Percentiles rank a stretch among this genome's conserved stretches.
These are phyloP conservation scores for Margarornis squamiger DNA, from an alignment of 2,797 vertebrate species.

Conservation along the genomic window DNA sequence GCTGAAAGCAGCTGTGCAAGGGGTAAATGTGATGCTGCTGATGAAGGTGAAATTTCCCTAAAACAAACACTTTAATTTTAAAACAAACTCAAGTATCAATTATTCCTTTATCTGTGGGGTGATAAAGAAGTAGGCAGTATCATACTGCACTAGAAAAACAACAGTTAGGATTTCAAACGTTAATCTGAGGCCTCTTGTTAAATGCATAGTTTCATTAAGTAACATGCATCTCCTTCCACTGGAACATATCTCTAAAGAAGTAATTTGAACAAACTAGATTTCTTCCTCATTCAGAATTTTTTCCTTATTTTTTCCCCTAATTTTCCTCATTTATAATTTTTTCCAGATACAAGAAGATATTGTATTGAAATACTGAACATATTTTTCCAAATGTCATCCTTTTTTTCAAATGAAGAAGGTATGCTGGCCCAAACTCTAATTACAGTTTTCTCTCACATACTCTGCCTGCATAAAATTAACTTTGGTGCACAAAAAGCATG, in stretches of 20 bases:
- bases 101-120: background rate
- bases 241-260: background rate
- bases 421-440: background rate
- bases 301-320: accelerated
- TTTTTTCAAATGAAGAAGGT: background rate
- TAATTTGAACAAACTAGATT: background rate
- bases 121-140: background rate
- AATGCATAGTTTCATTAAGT: background rate
- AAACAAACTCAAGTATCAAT: background rate
- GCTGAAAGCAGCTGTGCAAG: background rate
- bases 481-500: background rate
- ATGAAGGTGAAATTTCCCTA: background rate
- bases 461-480: background rate
- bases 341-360: background rate
- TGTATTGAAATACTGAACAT: background rate
- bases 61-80: background rate
- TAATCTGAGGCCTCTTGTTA: background rate
- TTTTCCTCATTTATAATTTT: background rate
- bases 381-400: background rate
- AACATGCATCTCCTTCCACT: background rate
- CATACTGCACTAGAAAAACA: background rate
- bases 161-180: background rate
- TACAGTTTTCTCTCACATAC: background rate
- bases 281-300: background rate
- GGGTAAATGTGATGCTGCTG: background rate